Evolutionary conservation across 2,888 invertebrate species (phyloP), one percentile per base, ranked within the genome.

Genomic region (Andrena minutula): DNA sequence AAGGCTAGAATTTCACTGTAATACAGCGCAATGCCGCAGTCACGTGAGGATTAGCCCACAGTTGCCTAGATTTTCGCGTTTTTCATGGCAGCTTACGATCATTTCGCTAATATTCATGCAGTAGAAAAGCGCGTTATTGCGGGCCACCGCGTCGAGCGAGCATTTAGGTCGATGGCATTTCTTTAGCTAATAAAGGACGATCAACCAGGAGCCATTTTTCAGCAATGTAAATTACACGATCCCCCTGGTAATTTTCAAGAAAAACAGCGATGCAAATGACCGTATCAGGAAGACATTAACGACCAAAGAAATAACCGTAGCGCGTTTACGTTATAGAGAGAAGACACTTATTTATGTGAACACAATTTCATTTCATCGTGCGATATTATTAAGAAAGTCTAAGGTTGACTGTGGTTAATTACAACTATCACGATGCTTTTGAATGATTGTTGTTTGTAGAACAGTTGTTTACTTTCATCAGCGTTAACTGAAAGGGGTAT

Each of bases 11-110:
- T 75, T 60, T 65, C 26, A 51, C 51, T 1, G 30, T 49, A 60
- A 49, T 72, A 30, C 10, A 3, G 16, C 47, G 51, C 10, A 76
- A 84, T 64, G 28, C 53, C 47, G 49, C 61, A 76, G n/a, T n/a
- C 6, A 56, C 58, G 47, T 49, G 28, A 10, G 77, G 64, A 78
- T 77, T 73, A 73, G 56, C 58, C 10, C 32, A 10, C 12, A 23
- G 51, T n/a, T 28, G 28, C 10, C 16, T 7, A 49, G 53, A 75
- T 69, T 77, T 68, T 77, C 51, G 1, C 53, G 12, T 47, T 77
- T 23, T 35, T 20, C 41, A 6, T 10, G n/a, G 35, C 58, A 32
- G 63, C 65, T 28, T 51, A 47, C 58, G 53, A 75, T 76, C 75
- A 61, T 76, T 68, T 63, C 41, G 63, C 32, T 75, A 28, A 75